Evolutionary conservation across 2,888 invertebrate species (phyloP).

Genomic region (Molanna angustata): DNA sequence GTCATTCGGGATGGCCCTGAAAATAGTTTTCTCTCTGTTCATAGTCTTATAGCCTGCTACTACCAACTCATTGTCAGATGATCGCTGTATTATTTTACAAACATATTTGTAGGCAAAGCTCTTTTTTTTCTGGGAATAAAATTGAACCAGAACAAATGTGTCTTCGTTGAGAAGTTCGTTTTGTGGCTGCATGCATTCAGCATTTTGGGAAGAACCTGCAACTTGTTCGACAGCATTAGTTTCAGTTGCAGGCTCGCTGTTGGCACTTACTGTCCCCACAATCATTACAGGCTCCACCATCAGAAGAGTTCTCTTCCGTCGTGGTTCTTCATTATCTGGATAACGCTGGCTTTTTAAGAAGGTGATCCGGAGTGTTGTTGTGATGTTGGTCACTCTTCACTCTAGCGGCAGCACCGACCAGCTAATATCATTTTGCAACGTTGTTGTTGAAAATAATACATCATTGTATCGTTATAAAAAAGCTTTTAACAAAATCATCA

Average conservation of each 20-base stretch:
- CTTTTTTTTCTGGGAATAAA: too few species aligned
- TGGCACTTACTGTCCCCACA: slow-evolving; percentile 7
- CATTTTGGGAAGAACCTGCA: slow-evolving; percentile 4
- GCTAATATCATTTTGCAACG: too few species aligned
- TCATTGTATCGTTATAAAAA: too few species aligned
- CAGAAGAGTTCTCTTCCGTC: slow-evolving; percentile 6
- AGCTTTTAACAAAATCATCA: too few species aligned
- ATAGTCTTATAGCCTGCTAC: slow-evolving; percentile 6
- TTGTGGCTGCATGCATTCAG: slow-evolving; percentile 7
- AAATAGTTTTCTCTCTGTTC: slow-evolving; percentile 7
- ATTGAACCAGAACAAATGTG: slow-evolving; percentile 6
- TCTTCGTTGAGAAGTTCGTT: slow-evolving; percentile 5
- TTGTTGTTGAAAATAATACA: too few species aligned
- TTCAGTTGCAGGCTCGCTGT: slow-evolving; percentile 7
- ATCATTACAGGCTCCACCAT: slow-evolving; percentile 4
- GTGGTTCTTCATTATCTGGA: slow-evolving; percentile 7
- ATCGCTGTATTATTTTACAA: too few species aligned
- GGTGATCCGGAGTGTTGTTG: slow-evolving; percentile 6
- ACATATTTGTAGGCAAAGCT: too few species aligned
- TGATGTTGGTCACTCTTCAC: too few species aligned
- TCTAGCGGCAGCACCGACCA: too few species aligned
- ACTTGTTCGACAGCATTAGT: slow-evolving; percentile 5
- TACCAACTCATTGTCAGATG: too few species aligned
- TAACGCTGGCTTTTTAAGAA: slow-evolving; percentile 6
- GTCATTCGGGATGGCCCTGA: slow-evolving; percentile 7